Evolutionary conservation across 2,888 invertebrate genomes (phyloP).

Genomic region (Sinelater perroti): DNA sequence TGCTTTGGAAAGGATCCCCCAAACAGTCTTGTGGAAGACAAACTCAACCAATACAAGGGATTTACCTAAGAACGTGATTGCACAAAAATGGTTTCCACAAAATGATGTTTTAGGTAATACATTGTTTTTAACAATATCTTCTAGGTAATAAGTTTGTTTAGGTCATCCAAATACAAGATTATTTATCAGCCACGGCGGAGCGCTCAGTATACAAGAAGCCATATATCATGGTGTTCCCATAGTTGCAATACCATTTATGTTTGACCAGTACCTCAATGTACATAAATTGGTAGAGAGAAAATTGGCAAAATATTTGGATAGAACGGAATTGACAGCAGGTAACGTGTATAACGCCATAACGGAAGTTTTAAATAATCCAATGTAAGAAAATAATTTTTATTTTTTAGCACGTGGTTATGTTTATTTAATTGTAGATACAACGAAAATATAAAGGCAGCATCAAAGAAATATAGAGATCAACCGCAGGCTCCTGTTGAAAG

Average conservation of each 20-base stretch:
- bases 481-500: conserved; percentile 39
- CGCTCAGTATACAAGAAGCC: conserved; percentile 48
- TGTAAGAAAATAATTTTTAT: too few species aligned
- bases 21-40: conserved; percentile 56
- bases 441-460: conserved; percentile 33
- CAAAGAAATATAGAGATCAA: conserved; percentile 39
- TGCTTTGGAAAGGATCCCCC: conserved; percentile 52
- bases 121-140: background rate
- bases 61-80: conserved; percentile 53
- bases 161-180: conserved; percentile 45
- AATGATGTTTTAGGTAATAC: conserved; percentile 54
- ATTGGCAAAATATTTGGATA: conserved; percentile 42
- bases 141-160: conserved; percentile 13
- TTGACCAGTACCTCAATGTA: conserved; percentile 52
- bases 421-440: conserved; percentile 41
- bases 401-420: too few species aligned
- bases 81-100: conserved; percentile 56
- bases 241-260: conserved; percentile 50
- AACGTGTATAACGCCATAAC: conserved; percentile 40
- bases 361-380: conserved; percentile 44
- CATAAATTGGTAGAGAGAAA: conserved; percentile 46
- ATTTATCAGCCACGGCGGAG: conserved; percentile 48
- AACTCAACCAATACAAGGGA: conserved; percentile 46
- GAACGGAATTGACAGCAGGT: conserved; percentile 40
- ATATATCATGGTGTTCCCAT: conserved; percentile 45